Percentiles rank a stretch among this genome's conserved stretches.
phyloP scores from a whole-genome alignment of 2,797 vertebrate species.

The Lerista edwardsae region DNA sequence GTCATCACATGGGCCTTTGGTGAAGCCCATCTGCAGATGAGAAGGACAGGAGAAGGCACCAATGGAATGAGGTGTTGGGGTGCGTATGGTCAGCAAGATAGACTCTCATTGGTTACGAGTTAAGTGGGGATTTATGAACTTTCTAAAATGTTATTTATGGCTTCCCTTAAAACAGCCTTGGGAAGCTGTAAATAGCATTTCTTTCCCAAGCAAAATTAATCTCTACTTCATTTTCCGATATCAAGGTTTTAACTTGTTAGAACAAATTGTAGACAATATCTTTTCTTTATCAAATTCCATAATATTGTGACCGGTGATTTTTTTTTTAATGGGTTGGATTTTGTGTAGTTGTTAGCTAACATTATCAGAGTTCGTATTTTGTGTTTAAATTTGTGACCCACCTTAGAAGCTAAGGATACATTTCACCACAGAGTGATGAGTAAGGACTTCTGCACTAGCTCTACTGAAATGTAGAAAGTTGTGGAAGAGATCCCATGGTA shows the following conservation, averaged over 20 bases:
- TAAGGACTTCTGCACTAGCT: neutral
- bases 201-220: neutral
- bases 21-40: too few species aligned
- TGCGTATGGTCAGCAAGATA: too few species aligned
- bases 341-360: neutral
- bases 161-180: neutral
- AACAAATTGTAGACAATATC: neutral
- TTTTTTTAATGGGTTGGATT: neutral
- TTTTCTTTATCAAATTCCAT: neutral
- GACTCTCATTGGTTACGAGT: constrained; percentile 6
- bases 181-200: too few species aligned
- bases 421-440: neutral
- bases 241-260: neutral
- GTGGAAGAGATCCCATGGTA: neutral
- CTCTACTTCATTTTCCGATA: neutral
- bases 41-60: too few species aligned
- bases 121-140: neutral
- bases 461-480: neutral
- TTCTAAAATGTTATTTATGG: neutral
- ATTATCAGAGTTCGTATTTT: neutral
- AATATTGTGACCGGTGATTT: neutral
- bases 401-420: neutral
- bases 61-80: too few species aligned
- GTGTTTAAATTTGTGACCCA: neutral
- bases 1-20: too few species aligned